phyloP scores from a whole-genome alignment of 2,797 vertebrate genomes.

The Eupleurogrammus muticus region DNA sequence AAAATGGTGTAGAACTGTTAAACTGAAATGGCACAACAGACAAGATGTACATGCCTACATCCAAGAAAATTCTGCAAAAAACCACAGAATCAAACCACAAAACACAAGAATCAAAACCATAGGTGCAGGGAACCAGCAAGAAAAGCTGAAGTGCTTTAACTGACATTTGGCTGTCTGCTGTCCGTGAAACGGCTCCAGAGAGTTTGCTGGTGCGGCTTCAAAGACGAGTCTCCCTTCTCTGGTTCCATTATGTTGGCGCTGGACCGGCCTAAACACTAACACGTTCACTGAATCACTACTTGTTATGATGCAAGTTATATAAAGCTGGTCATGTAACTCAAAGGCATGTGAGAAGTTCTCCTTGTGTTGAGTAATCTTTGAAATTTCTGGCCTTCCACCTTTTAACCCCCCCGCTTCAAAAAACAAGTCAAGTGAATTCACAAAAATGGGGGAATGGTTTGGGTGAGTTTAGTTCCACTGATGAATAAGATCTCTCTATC shows the following conservation, averaged over 20 bases:
- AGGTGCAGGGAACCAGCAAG: slow-evolving; percentile 25
- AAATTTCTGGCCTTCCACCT: slow-evolving; percentile 14
- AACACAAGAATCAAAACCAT: slow-evolving; percentile 19
- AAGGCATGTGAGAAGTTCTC: not conserved
- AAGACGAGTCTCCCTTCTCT: not conserved
- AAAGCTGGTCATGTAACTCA: not conserved
- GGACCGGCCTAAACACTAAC: not conserved
- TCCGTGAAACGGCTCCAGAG: slow-evolving; percentile 2
- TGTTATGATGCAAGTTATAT: slow-evolving; percentile 1
- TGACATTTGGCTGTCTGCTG: not conserved
- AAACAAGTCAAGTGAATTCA: slow-evolving; percentile 12
- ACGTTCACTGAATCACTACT: not conserved
- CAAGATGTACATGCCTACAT: slow-evolving; percentile 13
- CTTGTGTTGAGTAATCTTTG: slow-evolving; percentile 18
- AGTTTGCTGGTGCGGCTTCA: not conserved
- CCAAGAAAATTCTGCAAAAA: slow-evolving; percentile 20
- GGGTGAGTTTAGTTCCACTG: not conserved
- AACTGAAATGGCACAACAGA: slow-evolving; percentile 5
- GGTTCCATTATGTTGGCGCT: not conserved
- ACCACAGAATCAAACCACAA: slow-evolving; percentile 16
- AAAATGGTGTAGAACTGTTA: not conserved
- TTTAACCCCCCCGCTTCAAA: not conserved
- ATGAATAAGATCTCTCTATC: not conserved
- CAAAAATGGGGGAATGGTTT: not conserved
- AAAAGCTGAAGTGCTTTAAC: slow-evolving; percentile 17